Percentiles rank a stretch among this genome's conserved stretches.
Conservation (phyloP, 2,888 invertebrate species). For the Steinernema scapterisci region DNA sequence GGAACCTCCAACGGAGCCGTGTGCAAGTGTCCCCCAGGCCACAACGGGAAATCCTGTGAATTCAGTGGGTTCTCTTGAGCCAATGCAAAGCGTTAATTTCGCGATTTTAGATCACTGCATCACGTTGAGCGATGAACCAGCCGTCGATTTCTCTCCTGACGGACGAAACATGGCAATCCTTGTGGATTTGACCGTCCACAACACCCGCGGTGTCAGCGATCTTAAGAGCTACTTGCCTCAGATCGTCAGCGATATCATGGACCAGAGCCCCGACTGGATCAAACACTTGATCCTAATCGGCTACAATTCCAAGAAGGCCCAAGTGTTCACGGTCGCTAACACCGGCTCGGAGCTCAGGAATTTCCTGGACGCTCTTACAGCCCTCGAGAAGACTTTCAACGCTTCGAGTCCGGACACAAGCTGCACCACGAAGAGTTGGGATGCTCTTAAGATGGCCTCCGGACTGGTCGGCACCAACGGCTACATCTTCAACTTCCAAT, state of each 20-base stretch:
- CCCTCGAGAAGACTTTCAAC: neutral
- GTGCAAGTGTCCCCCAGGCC: slow-evolving; percentile 52
- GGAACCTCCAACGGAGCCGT: slow-evolving; percentile 45
- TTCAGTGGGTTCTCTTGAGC: slow-evolving; percentile 3
- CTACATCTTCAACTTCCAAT: slow-evolving; percentile 23
- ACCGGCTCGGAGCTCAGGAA: neutral
- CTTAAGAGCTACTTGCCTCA: neutral
- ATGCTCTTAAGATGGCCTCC: neutral
- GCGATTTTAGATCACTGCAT: neutral
- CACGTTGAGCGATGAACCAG: neutral
- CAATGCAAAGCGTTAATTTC: too few relatives aligned
- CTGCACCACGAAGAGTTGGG: neutral
- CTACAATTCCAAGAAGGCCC: neutral
- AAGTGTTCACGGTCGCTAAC: neutral
- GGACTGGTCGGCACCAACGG: neutral
- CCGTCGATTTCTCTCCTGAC: neutral
- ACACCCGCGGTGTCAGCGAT: neutral
- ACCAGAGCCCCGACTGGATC: neutral
- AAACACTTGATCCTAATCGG: neutral
- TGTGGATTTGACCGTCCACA: slow-evolving; percentile 12
- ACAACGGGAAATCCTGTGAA: slow-evolving; percentile 50
- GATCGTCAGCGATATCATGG: neutral
- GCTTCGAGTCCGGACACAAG: neutral
- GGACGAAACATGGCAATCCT: neutral
- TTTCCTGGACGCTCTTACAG: neutral